A percentile compares a stretch with the other conserved stretches of the same genome.
phyloP scores from a whole-genome alignment of 2,888 invertebrate species.

The Marasmarcha lunaedactyla region DNA sequence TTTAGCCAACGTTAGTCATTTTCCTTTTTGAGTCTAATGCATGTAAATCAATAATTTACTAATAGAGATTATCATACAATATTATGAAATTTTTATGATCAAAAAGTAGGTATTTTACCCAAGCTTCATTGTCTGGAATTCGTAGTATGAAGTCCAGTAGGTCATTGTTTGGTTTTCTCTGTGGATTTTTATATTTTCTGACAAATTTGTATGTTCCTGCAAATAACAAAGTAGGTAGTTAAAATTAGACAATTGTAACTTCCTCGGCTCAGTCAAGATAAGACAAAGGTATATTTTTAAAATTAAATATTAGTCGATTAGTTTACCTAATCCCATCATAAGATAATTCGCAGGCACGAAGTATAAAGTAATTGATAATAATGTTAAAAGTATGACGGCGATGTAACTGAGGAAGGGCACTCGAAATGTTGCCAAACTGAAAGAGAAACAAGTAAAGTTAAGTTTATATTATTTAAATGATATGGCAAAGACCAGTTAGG shows the following conservation, averaged over 20 bases:
- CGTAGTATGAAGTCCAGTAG: slow-evolving; percentile 50
- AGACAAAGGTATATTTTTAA: not conserved
- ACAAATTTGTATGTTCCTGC: slow-evolving; percentile 48
- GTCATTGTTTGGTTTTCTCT: slow-evolving; percentile 46
- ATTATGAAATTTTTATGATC: too few species aligned
- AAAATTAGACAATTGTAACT: not conserved
- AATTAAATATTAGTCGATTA: not conserved
- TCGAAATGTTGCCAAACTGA: slow-evolving; percentile 47
- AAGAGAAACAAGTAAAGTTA: slow-evolving; percentile 19
- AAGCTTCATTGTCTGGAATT: slow-evolving; percentile 46
- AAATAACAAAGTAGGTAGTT: slow-evolving; percentile 4
- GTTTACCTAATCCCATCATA: slow-evolving; percentile 48
- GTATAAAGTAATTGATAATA: slow-evolving; percentile 31
- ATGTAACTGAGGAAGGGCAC: slow-evolving; percentile 49
- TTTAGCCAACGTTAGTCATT: too few species aligned
- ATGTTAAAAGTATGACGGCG: slow-evolving; percentile 32
- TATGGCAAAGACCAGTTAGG: not conserved
- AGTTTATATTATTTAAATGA: not conserved
- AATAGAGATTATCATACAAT: too few species aligned
- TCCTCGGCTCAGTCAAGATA: not conserved
- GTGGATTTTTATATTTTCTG: slow-evolving; percentile 45
- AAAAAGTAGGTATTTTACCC: slow-evolving; percentile 42
- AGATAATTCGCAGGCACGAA: slow-evolving; percentile 42
- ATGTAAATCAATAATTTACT: too few species aligned
- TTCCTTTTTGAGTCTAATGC: too few species aligned